Evolutionary conservation across 2,797 vertebrate genomes (phyloP), one percentile per base, ranked within the genome.

Genomic region (Liasis olivaceus): DNA sequence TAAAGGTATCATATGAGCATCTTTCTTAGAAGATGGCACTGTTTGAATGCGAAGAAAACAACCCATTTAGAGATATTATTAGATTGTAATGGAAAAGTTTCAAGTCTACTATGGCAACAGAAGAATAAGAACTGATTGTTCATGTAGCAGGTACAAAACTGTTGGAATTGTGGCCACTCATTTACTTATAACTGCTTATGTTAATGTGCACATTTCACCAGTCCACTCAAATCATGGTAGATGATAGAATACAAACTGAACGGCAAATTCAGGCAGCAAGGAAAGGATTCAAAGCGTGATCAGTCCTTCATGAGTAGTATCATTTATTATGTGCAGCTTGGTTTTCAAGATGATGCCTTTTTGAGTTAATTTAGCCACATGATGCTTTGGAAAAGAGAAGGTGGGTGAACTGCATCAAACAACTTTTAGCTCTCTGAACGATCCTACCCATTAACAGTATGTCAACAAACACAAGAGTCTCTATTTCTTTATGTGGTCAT

Each of bases 401-500:
- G 26, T 69, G 36, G 26, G 2, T 89, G 42, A 77, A 92, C 86
- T 85, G 15, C 31, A 88, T 77, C 77, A 62, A 92, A 85, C 91
- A 22, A 94, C 26, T 86, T 9, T 77, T 93, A 93, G 66, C 77
- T 95, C 92, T 14, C 58, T 90, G 92, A 91, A 90, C 91, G 93
- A 87, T 66, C 64, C 93, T 89, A 91, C 31, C n/a, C 94, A 85
- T 54, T 90, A 95, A 94, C 89, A 96, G 90, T 64, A 92, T 81
- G 36, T 88, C 77, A 95, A 88, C 15, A 93, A 91, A 66, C 90
- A 93, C 47, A 31, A 63, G 92, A 90, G 17, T 1, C 84, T 94
- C 94, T 88, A 91, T 93, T 89, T 89, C 90, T 94, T 85, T 91
- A 0, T 0, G 3, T 92, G 93, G 93, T 95, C 93, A 91, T 0